Percentiles rank a stretch among this genome's conserved stretches.
Evolutionary conservation across 2,797 vertebrate species (phyloP).

Genomic region (Eidolon dupreanum): DNA sequence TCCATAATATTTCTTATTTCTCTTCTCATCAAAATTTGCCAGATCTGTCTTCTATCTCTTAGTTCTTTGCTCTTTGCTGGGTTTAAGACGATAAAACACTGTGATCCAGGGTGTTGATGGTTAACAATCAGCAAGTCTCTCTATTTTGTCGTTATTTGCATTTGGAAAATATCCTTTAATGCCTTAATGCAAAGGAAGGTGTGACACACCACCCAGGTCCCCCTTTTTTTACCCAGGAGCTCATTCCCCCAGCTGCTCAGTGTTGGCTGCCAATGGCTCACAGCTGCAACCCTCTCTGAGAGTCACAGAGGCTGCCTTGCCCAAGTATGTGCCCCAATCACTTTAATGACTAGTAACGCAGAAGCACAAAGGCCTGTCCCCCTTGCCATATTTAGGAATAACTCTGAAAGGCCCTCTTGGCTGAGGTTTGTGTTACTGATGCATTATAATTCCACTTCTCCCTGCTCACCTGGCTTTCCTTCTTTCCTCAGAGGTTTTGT

Average conservation of each 20-base stretch:
- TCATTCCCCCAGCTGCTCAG: background rate
- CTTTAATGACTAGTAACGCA: background rate
- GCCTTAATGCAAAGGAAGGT: background rate
- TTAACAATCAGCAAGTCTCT: background rate
- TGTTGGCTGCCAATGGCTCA: background rate
- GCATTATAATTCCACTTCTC: background rate
- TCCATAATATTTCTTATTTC: background rate
- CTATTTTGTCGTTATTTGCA: background rate
- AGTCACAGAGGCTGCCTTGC: background rate
- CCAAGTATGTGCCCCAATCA: background rate
- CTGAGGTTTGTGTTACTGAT: background rate
- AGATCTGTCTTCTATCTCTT: background rate
- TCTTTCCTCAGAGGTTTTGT: background rate
- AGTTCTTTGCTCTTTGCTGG: background rate
- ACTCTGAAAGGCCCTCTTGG: background rate
- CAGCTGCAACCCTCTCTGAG: background rate
- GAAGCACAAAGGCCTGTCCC: background rate
- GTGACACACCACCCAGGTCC: too few relatives aligned
- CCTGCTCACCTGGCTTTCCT: background rate
- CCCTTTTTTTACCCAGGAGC: background rate
- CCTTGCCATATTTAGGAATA: background rate
- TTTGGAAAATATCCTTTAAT: background rate
- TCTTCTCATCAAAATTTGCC: background rate
- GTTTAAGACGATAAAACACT: background rate
- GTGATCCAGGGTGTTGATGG: background rate